Evolutionary conservation across 2,113 vertebrate genomes (phyloP), one percentile per base, ranked within the genome.

Genomic region (Cyprinodon variegatus): DNA sequence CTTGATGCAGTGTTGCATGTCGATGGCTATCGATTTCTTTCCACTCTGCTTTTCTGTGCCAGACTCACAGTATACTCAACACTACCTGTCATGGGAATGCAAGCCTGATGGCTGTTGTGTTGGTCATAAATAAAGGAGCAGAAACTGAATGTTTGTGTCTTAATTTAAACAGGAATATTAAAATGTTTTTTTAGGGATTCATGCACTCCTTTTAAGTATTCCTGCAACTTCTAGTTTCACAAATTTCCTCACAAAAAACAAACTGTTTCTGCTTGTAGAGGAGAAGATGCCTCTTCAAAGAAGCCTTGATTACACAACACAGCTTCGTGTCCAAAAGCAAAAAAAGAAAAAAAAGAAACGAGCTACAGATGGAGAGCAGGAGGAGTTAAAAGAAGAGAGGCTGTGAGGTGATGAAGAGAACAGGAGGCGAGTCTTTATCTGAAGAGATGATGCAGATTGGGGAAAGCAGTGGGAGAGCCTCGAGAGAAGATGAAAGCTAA

Each of bases 1-100:
- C 87, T 90, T 91, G 90, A 89, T 92, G 91, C 89, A 90, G 91
- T 85, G 83, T 90, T 89, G 85, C 89, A 91, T 91, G 90, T 91
- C 72, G 70, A 89, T 89, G 86, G 65, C 70, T 89, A 91, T 94
- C 85, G 90, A 93, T 93, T 93, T 90, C 50, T 75, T 72, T 79
- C 62, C 62, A 84, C 61, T 72, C 70, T 61, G 61, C 66, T 70
- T 83, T 77, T 79, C 73, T 83, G 75, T 86, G 78, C 76, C 86
- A 77, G 71, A 62, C 41, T 78, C 81, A 81, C 78, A 78, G 43
- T 68, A 45, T 40, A 66, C 78, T 68, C 83, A 75, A 73, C 73
- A 74, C 68, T 61, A 29, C 22, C 69, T 22, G 62, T 75, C 76
- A 81, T 74, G 62, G 68, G 63, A 60, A 50, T 53, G 77, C 29